A percentile compares a stretch with the other conserved stretches of the same genome.
Evolutionary conservation across 1,140 invertebrate species (phyloP).

Genomic region (Drosophila ercepeae): DNA sequence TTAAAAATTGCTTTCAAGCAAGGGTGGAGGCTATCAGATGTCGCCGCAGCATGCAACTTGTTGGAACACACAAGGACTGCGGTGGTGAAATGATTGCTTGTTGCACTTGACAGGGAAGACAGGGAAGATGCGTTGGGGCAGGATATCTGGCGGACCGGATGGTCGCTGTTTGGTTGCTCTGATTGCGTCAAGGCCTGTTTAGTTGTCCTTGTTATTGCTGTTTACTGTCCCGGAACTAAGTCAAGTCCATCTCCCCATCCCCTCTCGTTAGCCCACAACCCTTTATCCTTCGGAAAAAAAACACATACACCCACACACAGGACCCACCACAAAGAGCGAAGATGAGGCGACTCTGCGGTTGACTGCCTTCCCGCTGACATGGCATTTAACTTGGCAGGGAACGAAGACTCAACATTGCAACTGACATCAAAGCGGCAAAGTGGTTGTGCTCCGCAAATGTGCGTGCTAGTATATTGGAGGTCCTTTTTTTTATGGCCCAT

Average conservation of each 20-base stretch:
- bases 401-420: conserved; percentile 19
- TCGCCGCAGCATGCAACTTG: conserved; percentile 41
- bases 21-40: conserved; percentile 21
- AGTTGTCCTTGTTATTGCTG: neutral
- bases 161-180: conserved; percentile 10
- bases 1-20: neutral
- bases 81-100: conserved; percentile 20
- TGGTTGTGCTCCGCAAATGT: conserved; percentile 4
- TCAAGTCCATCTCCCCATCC: conserved; percentile 12
- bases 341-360: conserved; percentile 20
- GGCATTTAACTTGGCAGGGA: conserved; percentile 25
- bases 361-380: conserved; percentile 24
- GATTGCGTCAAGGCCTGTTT: conserved; percentile 28
- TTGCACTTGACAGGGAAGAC: conserved; percentile 21
- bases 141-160: neutral
- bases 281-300: neutral
- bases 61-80: conserved; percentile 13
- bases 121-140: conserved; percentile 12
- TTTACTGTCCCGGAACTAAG: conserved; percentile 14
- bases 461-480: conserved; percentile 1
- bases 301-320: neutral
- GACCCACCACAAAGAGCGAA: neutral
- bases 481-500: conserved; percentile 1
- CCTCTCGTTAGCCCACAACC: neutral
- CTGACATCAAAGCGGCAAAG: conserved; percentile 34